phyloP scores from a whole-genome alignment of 2,797 vertebrate genomes.

The Mormyrus hasselquistii region DNA sequence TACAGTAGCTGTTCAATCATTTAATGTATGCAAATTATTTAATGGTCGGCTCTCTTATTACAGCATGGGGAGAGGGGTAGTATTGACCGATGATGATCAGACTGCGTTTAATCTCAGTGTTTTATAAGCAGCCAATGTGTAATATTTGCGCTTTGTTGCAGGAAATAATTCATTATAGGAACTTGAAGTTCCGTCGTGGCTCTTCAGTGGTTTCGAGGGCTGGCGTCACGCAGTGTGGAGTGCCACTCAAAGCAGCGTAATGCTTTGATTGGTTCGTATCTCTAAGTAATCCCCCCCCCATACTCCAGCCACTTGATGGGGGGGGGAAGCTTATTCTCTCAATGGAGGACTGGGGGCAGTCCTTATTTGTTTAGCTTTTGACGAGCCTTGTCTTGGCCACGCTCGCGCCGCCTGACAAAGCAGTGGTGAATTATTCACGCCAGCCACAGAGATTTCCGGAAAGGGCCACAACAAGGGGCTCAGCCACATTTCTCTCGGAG shows the following conservation, averaged over 20 bases:
- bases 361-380: background rate
- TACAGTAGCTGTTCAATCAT: background rate
- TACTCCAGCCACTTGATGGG: background rate
- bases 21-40: background rate
- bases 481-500: background rate
- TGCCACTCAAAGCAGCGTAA: background rate
- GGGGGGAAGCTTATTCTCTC: background rate
- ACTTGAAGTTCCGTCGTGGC: background rate
- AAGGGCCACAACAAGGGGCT: background rate
- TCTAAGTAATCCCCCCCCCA: background rate
- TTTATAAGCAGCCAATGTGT: background rate
- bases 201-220: background rate
- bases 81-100: background rate
- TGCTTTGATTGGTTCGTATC: background rate
- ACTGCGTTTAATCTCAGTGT: background rate
- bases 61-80: background rate
- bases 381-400: background rate
- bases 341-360: background rate
- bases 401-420: background rate
- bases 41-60: background rate
- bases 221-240: background rate
- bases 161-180: background rate
- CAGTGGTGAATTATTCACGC: background rate
- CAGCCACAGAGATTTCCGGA: background rate
- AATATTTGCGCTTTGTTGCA: background rate